Evolutionary conservation across 2,888 invertebrate species (phyloP), one percentile per base, ranked within the genome.

Genomic region (Eilema depressum): DNA sequence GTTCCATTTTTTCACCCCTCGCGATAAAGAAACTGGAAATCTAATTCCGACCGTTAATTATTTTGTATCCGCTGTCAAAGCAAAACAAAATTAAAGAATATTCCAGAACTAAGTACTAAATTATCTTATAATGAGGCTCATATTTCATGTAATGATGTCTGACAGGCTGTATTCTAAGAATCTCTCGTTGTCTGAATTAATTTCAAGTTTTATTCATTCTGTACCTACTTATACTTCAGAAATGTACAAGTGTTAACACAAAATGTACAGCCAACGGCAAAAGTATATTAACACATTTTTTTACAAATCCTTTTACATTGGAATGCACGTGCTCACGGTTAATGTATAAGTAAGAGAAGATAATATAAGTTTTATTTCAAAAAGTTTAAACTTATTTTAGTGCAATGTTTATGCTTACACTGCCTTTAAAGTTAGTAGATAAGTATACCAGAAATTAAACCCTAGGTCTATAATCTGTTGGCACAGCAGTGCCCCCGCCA

Each of bases 41-140:
- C 71, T 82, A 81, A 83, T 81, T 80, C 76, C 66, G 62, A 66
- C 70, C 79, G 80, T 83, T 83, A 81, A 81, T 83, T 82, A 83
- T 81, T 77, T 75, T 70, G 74, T 82, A 82, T 83, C 72, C 73
- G 69, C 71, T 82, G 80, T 81, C 82, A 82, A 77, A 83, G 79
- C 56, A 74, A 78, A 80, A 78, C 65, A 73, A 78, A 76, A 78
- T 82, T 72, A 73, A 75, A 80, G 69, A 78, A 82, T 77, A 75
- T 77, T 82, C 75, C 69, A 66, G 73, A 67, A 80, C 66, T 71
- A 71, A 73, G 73, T 75, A 70, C 7, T 47, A 53, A 61, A 62
- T 62, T 62, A 33, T 14, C 23, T 30, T 62, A 23, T 62, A 33
- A 33, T 62, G 33, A 62, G 53, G 53, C 53, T 53, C 53, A n/a